These are phyloP conservation scores for Dyspetes luteomarginatus DNA, from an alignment of 2,888 invertebrate species.

Conservation along the genomic window DNA sequence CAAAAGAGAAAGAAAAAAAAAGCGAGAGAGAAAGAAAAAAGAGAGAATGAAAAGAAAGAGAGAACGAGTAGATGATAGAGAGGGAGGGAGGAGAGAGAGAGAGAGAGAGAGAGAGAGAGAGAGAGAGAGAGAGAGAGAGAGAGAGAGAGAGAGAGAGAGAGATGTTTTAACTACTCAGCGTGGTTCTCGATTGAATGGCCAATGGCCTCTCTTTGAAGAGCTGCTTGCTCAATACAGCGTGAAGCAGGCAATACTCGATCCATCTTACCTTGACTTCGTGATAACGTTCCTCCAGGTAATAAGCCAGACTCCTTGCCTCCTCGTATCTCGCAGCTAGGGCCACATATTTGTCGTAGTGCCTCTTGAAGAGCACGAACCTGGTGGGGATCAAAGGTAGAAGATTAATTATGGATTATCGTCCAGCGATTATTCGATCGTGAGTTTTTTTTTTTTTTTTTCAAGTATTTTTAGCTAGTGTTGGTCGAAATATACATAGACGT, in stretches of 20 bases:
- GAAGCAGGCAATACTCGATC: conserved; percentile 14
- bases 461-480: too few species aligned
- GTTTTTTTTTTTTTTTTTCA: too few species aligned
- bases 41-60: too few species aligned
- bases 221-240: conserved; percentile 26
- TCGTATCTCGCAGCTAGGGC: conserved; percentile 87
- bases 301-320: conserved; percentile 86
- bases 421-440: background rate
- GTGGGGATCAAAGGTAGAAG: conserved; percentile 72
- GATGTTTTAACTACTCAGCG: background rate
- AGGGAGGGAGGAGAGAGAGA: too few species aligned
- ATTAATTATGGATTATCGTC: background rate
- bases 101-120: too few species aligned
- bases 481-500: too few species aligned
- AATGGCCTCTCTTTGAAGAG: background rate
- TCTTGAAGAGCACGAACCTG: conserved; percentile 87
- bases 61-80: too few species aligned
- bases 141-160: too few species aligned
- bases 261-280: conserved; percentile 86
- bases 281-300: conserved; percentile 87
- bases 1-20: too few species aligned
- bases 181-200: background rate
- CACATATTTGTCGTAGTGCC: conserved; percentile 87
- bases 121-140: too few species aligned
- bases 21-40: too few species aligned